A percentile compares a stretch with the other conserved stretches of the same genome.
Evolutionary conservation across 2,888 invertebrate genomes (phyloP).

Genomic region (Zootermopsis nevadensis): DNA sequence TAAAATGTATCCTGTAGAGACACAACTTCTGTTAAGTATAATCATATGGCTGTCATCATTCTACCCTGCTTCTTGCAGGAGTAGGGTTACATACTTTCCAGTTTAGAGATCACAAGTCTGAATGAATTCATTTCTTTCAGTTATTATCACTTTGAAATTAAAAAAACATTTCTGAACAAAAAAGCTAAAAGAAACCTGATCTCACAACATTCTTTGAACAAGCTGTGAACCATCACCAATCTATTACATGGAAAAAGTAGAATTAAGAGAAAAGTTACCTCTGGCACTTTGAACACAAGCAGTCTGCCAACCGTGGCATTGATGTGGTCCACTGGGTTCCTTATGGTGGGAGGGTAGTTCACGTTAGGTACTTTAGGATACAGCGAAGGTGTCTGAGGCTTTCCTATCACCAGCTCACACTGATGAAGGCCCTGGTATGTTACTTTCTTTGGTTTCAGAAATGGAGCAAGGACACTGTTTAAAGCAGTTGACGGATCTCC

Average conservation of each 20-base stretch:
- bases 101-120: too few relatives aligned
- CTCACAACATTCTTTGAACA: too few relatives aligned
- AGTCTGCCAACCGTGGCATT: constrained; percentile 86
- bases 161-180: too few relatives aligned
- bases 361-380: constrained; percentile 68
- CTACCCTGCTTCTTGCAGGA: too few relatives aligned
- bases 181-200: too few relatives aligned
- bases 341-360: constrained; percentile 80
- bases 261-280: constrained; percentile 64
- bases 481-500: constrained; percentile 73
- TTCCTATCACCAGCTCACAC: constrained; percentile 66
- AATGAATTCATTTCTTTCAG: too few relatives aligned
- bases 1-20: constrained; percentile 83
- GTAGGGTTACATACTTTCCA: too few relatives aligned
- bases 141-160: too few relatives aligned
- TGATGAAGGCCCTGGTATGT: constrained; percentile 75
- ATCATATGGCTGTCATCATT: too few relatives aligned
- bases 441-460: constrained; percentile 74
- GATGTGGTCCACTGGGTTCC: constrained; percentile 87
- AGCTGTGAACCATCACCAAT: too few relatives aligned
- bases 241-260: too few relatives aligned
- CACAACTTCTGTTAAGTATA: not conserved
- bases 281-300: constrained; percentile 83
- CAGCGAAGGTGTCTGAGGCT: constrained; percentile 63
- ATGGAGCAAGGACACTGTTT: constrained; percentile 72